Percentiles rank a stretch among this genome's conserved stretches.
Conservation (phyloP, 2,113 vertebrate genomes). For the Leucoraja erinaceus region DNA sequence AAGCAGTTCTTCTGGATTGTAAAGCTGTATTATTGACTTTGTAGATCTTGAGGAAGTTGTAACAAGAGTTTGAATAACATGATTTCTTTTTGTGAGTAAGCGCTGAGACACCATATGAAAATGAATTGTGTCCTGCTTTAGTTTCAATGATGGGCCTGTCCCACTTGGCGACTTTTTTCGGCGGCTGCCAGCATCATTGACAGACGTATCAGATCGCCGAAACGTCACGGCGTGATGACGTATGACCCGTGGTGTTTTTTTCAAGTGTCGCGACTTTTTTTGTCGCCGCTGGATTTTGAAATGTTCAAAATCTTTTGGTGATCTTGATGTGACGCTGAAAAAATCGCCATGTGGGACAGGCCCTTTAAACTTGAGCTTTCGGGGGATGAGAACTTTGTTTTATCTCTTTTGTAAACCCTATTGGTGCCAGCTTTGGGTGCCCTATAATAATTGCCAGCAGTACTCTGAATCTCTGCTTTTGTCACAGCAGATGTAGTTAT, state of each 20-base stretch:
- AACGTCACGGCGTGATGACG: too few species aligned
- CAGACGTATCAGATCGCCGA: too few species aligned
- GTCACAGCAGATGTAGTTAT: neutral
- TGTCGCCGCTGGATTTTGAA: too few species aligned
- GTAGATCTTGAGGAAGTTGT: neutral
- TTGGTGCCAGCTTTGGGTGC: neutral
- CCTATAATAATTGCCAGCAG: neutral
- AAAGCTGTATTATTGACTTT: neutral
- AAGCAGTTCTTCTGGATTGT: neutral
- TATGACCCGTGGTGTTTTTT: too few species aligned
- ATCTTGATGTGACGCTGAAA: too few species aligned
- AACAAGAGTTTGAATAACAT: too few species aligned
- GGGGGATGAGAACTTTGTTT: neutral
- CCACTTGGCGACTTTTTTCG: too few species aligned
- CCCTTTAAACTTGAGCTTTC: neutral
- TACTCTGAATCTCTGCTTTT: neutral
- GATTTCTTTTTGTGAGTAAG: neutral
- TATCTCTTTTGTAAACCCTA: neutral
- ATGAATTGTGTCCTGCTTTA: neutral
- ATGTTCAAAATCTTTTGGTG: too few species aligned
- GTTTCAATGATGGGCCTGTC: neutral
- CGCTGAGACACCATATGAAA: neutral
- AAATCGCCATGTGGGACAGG: too few species aligned
- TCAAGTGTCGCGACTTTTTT: too few species aligned
- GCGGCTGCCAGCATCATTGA: too few species aligned